These are phyloP conservation scores for Myotis findleyi DNA, from an alignment of 2,797 vertebrate species.

Conservation along the genomic window DNA sequence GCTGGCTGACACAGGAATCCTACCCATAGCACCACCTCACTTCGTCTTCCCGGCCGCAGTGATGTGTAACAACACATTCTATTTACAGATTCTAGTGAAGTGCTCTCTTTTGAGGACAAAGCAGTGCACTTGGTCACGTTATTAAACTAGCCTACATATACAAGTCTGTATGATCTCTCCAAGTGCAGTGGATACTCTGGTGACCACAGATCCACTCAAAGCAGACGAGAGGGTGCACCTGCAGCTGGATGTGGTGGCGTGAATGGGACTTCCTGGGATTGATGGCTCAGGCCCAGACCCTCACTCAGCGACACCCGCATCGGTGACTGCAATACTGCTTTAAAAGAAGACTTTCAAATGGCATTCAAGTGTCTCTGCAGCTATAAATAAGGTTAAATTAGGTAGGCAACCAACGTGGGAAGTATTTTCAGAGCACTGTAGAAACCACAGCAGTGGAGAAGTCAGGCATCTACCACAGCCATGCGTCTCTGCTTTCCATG, in stretches of 20 bases:
- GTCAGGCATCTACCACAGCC: constrained; percentile 37
- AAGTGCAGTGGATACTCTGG: constrained; percentile 75
- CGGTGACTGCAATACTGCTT: constrained; percentile 64
- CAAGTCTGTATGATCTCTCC: constrained; percentile 58
- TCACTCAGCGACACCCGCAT: background rate
- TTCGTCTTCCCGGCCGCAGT: background rate
- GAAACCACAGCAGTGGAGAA: background rate
- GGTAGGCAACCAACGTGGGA: constrained; percentile 75
- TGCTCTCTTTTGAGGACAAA: constrained; percentile 21
- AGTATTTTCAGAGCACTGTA: constrained; percentile 35
- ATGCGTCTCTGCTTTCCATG: background rate
- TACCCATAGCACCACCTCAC: background rate
- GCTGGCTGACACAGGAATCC: background rate
- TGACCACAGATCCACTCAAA: constrained; percentile 71
- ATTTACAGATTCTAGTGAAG: constrained; percentile 82
- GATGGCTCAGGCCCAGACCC: background rate
- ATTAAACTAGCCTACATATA: constrained; percentile 64
- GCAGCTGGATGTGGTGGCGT: constrained; percentile 59
- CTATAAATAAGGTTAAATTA: constrained; percentile 81
- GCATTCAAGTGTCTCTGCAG: constrained; percentile 68
- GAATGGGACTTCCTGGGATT: constrained; percentile 41
- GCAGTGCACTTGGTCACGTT: constrained; percentile 51
- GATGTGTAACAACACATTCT: constrained; percentile 81
- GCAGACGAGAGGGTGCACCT: constrained; percentile 73
- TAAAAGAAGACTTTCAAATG: constrained; percentile 70